Percentiles rank a stretch among this genome's conserved stretches.
These are phyloP conservation scores for Venusia cambrica DNA, from an alignment of 2,888 invertebrate genomes.

Conservation along the genomic window DNA sequence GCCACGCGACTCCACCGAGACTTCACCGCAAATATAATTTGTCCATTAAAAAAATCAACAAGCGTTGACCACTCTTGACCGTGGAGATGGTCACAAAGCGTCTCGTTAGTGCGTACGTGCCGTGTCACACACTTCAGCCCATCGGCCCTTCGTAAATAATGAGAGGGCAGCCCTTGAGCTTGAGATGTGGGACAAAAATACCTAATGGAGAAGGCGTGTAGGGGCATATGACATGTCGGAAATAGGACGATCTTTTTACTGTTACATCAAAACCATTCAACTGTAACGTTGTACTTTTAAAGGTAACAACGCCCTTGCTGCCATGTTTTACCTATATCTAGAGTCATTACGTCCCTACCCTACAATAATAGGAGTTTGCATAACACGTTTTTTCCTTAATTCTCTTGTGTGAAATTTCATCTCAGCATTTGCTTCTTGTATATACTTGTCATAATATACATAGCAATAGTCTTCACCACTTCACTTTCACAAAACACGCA, in stretches of 20 bases:
- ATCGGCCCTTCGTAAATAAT: constrained; percentile 80
- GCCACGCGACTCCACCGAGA: constrained; percentile 55
- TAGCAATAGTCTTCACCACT: too few relatives aligned
- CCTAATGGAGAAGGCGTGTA: constrained; percentile 41
- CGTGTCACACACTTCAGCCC: constrained; percentile 76
- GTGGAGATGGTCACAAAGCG: constrained; percentile 77
- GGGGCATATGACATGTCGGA: constrained; percentile 24
- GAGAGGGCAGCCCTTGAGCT: constrained; percentile 64
- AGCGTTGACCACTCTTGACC: constrained; percentile 69
- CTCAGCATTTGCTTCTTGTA: too few relatives aligned
- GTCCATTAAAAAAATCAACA: constrained; percentile 77
- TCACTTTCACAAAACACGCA: too few relatives aligned
- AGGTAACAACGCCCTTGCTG: too few relatives aligned
- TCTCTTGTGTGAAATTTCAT: too few relatives aligned
- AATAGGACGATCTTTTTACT: constrained; percentile 12
- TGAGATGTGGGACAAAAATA: constrained; percentile 37
- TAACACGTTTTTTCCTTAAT: too few relatives aligned
- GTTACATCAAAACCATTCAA: constrained; percentile 14
- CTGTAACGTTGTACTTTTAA: constrained; percentile 9
- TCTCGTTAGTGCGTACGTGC: constrained; percentile 81
- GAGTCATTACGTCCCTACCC: too few relatives aligned
- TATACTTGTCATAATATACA: too few relatives aligned
- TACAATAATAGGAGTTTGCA: too few relatives aligned
- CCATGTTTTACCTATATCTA: too few relatives aligned
- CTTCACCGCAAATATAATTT: constrained; percentile 69